A percentile compares a stretch with the other conserved stretches of the same genome.
These are phyloP conservation scores for Chaenogobius annularis DNA, from an alignment of 2,113 vertebrate genomes.

Conservation along the genomic window DNA sequence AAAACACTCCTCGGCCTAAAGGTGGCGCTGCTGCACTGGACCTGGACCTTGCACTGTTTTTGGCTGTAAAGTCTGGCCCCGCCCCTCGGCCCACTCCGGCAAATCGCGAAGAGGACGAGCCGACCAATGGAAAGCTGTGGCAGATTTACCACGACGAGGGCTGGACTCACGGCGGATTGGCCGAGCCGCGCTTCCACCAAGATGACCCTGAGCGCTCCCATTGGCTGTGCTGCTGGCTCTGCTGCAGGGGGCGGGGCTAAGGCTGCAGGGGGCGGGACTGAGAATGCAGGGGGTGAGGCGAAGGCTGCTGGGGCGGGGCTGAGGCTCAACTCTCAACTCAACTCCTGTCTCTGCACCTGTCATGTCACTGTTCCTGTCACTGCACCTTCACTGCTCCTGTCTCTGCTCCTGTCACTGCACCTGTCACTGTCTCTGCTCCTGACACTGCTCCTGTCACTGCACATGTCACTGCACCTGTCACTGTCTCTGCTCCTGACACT, in stretches of 20 bases:
- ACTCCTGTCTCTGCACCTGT: too few relatives aligned
- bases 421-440: too few relatives aligned
- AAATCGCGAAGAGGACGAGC: accelerated
- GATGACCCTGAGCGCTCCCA: constrained; percentile 34
- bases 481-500: too few relatives aligned
- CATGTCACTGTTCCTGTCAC: too few relatives aligned
- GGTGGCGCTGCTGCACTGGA: constrained; percentile 58
- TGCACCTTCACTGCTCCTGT: too few relatives aligned
- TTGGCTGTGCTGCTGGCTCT: constrained; percentile 57
- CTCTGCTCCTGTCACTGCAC: too few relatives aligned
- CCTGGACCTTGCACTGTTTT: constrained; percentile 61
- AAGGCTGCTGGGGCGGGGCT: too few relatives aligned
- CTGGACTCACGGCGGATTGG: constrained; percentile 64
- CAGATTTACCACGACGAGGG: constrained; percentile 50
- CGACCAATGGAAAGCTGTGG: constrained; percentile 44
- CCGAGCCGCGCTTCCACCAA: constrained; percentile 63
- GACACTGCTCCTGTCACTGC: too few relatives aligned
- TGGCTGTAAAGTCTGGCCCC: constrained; percentile 53
- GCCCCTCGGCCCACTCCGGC: constrained; percentile 1
- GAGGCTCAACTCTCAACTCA: too few relatives aligned
- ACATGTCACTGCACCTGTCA: too few relatives aligned
- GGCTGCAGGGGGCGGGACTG: neutral
- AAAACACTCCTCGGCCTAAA: constrained; percentile 65
- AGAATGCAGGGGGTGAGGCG: too few relatives aligned
- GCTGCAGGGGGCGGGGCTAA: constrained; percentile 16